Conservation (phyloP, 2,888 invertebrate genomes). For the Siphonodentalium dalli region DNA sequence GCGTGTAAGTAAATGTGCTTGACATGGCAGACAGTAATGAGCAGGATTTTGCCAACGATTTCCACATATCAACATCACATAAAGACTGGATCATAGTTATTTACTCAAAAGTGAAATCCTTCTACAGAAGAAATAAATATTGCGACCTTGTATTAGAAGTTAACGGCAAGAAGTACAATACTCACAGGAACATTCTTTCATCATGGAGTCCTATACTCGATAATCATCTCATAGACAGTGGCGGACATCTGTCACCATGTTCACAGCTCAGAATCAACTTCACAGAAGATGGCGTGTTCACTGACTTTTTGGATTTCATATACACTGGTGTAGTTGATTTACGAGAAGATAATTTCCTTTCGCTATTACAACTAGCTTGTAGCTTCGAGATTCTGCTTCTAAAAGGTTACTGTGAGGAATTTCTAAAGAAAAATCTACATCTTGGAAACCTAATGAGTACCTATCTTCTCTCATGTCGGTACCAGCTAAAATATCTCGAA, state of each 20-base stretch:
- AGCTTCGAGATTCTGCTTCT: slow-evolving; percentile 71
- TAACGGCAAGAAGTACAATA: slow-evolving; percentile 70
- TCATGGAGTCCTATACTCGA: slow-evolving; percentile 74
- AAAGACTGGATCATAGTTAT: no score
- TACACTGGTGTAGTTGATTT: slow-evolving; percentile 73
- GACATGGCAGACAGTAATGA: no score
- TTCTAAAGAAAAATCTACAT: slow-evolving; percentile 72
- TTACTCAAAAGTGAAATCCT: no score
- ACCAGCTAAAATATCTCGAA: slow-evolving; percentile 70
- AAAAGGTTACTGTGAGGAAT: slow-evolving; percentile 73
- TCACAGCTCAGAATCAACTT: slow-evolving; percentile 37
- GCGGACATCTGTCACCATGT: slow-evolving; percentile 17
- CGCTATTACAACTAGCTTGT: slow-evolving; percentile 72
- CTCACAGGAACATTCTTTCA: slow-evolving; percentile 73
- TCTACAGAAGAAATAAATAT: no score
- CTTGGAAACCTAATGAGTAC: slow-evolving; percentile 73
- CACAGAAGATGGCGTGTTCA: slow-evolving; percentile 71
- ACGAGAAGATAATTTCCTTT: slow-evolving; percentile 71
- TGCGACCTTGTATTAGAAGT: slow-evolving; percentile 73
- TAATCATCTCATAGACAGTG: slow-evolving; percentile 44
- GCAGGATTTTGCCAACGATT: no score
- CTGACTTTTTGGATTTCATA: slow-evolving; percentile 72
- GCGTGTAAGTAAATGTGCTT: no score
- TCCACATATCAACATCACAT: no score
- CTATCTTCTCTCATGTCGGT: slow-evolving; percentile 71